phyloP scores from a whole-genome alignment of 2,888 invertebrate genomes.

The Gasteruption jaculator region DNA sequence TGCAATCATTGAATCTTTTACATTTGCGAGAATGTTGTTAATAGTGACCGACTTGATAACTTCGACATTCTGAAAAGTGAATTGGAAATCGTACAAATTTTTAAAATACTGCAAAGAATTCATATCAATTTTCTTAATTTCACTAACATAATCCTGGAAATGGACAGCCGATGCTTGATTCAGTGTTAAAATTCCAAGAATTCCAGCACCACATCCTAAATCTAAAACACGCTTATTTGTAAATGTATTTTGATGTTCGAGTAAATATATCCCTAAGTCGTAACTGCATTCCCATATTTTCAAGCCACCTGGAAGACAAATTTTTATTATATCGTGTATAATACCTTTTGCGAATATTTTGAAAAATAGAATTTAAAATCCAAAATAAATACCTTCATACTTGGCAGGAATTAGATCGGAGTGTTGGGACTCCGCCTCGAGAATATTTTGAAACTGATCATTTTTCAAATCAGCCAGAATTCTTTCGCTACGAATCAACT shows the following conservation, averaged over 20 bases:
- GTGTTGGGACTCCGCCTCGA: conserved; percentile 61
- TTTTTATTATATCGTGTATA: too few species aligned
- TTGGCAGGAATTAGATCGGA: conserved; percentile 72
- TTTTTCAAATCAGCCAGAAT: conserved; percentile 36
- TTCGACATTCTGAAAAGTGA: conserved; percentile 71
- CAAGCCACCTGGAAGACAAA: conserved; percentile 83
- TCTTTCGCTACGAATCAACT: conserved; percentile 34
- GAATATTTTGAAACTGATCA: conserved; percentile 46
- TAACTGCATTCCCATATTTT: conserved; percentile 95
- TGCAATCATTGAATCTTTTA: conserved; percentile 49
- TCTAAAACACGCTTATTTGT: conserved; percentile 67
- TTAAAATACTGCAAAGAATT: background rate
- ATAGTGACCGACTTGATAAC: conserved; percentile 77
- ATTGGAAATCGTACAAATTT: conserved; percentile 1
- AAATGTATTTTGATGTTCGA: conserved; percentile 48
- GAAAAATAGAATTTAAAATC: background rate
- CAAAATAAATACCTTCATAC: conserved; percentile 69
- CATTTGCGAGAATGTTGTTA: conserved; percentile 73
- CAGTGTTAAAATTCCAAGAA: conserved; percentile 78
- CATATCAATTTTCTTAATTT: conserved; percentile 5
- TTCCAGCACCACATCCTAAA: conserved; percentile 88
- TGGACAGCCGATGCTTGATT: conserved; percentile 62
- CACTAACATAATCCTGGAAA: conserved; percentile 92
- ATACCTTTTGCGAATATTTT: conserved; percentile 4
- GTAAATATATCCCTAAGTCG: conserved; percentile 70